Evolutionary conservation across 2,797 vertebrate genomes (phyloP).

Genomic region (Neostethus bicornis): DNA sequence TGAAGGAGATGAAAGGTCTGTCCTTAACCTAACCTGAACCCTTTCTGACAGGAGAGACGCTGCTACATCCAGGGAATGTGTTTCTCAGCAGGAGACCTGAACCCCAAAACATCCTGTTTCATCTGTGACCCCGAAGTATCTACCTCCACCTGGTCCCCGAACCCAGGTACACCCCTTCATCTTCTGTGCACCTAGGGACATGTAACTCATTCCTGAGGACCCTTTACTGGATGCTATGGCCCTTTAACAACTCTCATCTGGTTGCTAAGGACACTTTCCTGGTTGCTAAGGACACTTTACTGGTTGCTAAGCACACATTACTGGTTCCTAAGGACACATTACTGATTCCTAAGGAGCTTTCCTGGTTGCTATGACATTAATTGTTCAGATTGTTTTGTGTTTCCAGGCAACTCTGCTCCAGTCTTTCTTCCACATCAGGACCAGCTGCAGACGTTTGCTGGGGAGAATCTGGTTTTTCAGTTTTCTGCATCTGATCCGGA

Average conservation of each 20-base stretch:
- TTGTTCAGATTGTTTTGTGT: neutral
- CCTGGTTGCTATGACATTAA: too few relatives aligned
- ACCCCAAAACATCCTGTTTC: conserved; percentile 83
- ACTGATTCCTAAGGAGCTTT: too few relatives aligned
- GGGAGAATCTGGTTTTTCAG: conserved; percentile 88
- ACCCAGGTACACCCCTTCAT: conserved; percentile 74
- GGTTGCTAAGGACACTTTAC: too few relatives aligned
- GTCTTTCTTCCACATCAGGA: conserved; percentile 76
- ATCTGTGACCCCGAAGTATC: conserved; percentile 80
- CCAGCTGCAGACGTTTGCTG: conserved; percentile 78
- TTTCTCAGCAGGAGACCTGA: conserved; percentile 80
- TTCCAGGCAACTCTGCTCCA: conserved; percentile 78
- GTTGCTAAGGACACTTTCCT: too few relatives aligned
- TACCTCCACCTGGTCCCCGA: conserved; percentile 84
- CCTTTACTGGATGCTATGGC: too few relatives aligned
- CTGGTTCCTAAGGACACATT: too few relatives aligned
- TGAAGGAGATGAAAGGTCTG: conserved; percentile 1
- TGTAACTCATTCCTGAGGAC: too few relatives aligned
- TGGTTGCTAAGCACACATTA: too few relatives aligned
- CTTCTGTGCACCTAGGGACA: too few relatives aligned
- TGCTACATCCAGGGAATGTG: conserved; percentile 88
- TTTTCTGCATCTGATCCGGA: conserved; percentile 81
- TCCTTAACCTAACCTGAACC: too few relatives aligned
- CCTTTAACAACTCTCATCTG: too few relatives aligned
- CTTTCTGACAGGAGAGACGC: conserved; percentile 76